A percentile compares a stretch with the other conserved stretches of the same genome.
These are phyloP conservation scores for Denticeps clupeoides DNA, from an alignment of 2,797 vertebrate genomes.

Conservation along the genomic window DNA sequence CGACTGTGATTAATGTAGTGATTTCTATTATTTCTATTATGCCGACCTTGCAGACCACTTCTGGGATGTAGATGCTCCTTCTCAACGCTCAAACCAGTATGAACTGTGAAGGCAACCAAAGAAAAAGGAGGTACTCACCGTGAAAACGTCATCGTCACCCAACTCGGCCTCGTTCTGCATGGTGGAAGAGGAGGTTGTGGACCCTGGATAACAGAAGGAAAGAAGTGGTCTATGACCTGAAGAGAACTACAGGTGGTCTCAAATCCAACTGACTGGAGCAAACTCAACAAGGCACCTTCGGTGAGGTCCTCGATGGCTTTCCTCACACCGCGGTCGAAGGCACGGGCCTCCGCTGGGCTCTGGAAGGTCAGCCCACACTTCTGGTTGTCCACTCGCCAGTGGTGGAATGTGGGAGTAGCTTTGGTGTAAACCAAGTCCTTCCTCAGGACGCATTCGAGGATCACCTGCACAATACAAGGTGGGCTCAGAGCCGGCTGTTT, in stretches of 20 bases:
- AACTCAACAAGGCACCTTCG: constrained; percentile 63
- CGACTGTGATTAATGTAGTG: no score
- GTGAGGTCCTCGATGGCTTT: constrained; percentile 91
- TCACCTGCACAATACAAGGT: no score
- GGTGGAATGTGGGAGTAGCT: constrained; percentile 93
- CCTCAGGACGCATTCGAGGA: constrained; percentile 86
- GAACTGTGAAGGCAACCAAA: no score
- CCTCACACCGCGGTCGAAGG: constrained; percentile 88
- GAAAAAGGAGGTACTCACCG: constrained; percentile 60
- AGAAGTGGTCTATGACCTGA: neutral
- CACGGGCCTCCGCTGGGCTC: constrained; percentile 82
- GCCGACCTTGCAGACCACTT: no score
- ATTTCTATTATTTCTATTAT: no score
- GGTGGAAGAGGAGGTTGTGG: constrained; percentile 92
- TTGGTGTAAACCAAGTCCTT: constrained; percentile 94
- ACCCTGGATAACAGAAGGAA: constrained; percentile 54
- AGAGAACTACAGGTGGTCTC: neutral
- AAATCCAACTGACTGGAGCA: no score
- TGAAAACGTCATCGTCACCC: constrained; percentile 92
- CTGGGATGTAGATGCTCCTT: no score
- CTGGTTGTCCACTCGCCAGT: constrained; percentile 91
- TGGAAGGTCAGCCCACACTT: constrained; percentile 93
- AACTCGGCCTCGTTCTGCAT: constrained; percentile 91
- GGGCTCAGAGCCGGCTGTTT: no score
- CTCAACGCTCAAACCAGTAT: no score